phyloP scores from a whole-genome alignment of 2,797 vertebrate genomes.

The Bradypodion pumilum region DNA sequence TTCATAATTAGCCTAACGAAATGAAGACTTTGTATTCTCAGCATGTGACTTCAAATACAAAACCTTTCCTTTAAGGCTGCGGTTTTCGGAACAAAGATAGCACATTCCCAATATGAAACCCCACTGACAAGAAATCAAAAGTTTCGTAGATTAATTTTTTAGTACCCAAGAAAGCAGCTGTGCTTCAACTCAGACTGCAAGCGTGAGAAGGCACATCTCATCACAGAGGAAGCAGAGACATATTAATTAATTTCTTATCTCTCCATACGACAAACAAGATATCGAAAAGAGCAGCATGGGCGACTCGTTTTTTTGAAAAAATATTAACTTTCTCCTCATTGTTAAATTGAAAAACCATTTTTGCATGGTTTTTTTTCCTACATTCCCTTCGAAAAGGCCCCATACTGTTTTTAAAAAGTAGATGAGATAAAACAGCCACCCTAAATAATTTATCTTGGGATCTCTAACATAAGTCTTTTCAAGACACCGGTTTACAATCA shows the following conservation, averaged over 20 bases:
- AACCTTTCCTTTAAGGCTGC: not conserved
- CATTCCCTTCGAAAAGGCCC: not conserved
- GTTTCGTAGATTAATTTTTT: not conserved
- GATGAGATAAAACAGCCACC: not conserved
- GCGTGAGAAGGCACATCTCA: conserved; percentile 55
- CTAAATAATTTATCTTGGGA: not conserved
- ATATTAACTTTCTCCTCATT: conserved; percentile 57
- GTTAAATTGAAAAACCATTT: conserved; percentile 2
- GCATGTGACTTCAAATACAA: not conserved
- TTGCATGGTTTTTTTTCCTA: conserved; percentile 49
- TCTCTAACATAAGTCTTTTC: not conserved
- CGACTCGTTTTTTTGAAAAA: conserved; percentile 56
- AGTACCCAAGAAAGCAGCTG: not conserved
- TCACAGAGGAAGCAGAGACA: conserved; percentile 44
- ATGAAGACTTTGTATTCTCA: not conserved
- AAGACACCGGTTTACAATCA: not conserved
- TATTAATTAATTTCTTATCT: conserved; percentile 68
- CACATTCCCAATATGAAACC: not conserved
- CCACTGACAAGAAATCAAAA: not conserved
- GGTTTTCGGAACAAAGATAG: not conserved
- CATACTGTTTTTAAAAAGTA: too few species aligned
- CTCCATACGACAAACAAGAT: conserved; percentile 59
- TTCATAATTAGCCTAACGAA: not conserved
- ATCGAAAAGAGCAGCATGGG: conserved; percentile 43
- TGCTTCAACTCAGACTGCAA: conserved; percentile 30